These are phyloP conservation scores for Smutsia gigantea DNA, from an alignment of 2,797 vertebrate species.

Conservation along the genomic window DNA sequence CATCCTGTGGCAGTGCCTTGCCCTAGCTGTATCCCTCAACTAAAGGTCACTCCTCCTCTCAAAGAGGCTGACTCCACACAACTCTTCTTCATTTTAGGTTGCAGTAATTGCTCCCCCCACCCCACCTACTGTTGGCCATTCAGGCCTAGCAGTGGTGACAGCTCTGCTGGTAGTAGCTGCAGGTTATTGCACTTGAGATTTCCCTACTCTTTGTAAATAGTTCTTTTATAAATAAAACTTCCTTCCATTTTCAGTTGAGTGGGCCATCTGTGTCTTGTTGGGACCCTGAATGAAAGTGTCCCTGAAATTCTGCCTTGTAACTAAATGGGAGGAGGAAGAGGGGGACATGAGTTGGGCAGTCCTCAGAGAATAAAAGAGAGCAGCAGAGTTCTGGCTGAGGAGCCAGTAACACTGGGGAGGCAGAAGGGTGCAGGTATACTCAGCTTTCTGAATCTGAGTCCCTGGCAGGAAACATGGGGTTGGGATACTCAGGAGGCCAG, in stretches of 20 bases:
- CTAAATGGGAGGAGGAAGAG: not conserved
- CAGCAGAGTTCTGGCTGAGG: not conserved
- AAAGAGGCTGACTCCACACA: not conserved
- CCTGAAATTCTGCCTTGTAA: not conserved
- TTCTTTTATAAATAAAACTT: not conserved
- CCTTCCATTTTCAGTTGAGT: not conserved
- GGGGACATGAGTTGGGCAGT: not conserved
- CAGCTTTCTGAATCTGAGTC: not conserved
- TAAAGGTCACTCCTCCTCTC: not conserved
- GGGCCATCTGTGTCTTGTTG: conserved; percentile 16
- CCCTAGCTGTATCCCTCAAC: not conserved
- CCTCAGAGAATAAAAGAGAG: not conserved
- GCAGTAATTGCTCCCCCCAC: not conserved
- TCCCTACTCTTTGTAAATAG: not conserved
- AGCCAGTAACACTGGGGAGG: not conserved
- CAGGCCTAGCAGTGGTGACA: not conserved
- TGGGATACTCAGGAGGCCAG: not conserved
- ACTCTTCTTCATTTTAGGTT: not conserved
- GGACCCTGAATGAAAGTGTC: not conserved
- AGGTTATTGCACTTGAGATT: not conserved
- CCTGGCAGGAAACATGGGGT: not conserved
- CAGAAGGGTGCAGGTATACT: not conserved
- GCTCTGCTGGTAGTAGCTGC: not conserved
- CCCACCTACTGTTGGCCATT: not conserved
- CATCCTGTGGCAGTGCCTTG: not conserved